Evolutionary conservation across 2,888 invertebrate genomes (phyloP).

Genomic region (Epiblema foenella): DNA sequence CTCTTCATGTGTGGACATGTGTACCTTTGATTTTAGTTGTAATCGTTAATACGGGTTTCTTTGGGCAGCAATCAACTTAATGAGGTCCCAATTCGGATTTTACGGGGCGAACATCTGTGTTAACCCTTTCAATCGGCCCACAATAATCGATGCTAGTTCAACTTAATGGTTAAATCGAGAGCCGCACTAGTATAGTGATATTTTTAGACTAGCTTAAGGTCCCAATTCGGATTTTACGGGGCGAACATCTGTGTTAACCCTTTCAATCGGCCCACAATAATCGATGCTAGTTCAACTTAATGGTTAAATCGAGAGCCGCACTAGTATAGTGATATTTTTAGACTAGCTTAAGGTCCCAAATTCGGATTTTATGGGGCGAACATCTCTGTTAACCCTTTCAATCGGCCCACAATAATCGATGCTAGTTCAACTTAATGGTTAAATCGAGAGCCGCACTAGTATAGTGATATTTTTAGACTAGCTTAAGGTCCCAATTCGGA

Average conservation of each 20-base stretch:
- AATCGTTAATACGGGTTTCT: constrained; percentile 30
- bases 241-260: constrained; percentile 34
- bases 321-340: too few species aligned
- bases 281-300: constrained; percentile 23
- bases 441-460: constrained; percentile 19
- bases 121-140: constrained; percentile 25
- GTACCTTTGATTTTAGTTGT: constrained; percentile 32
- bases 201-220: background rate
- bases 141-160: constrained; percentile 31
- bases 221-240: constrained; percentile 34
- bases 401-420: constrained; percentile 27
- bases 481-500: constrained; percentile 25
- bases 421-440: constrained; percentile 22
- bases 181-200: background rate
- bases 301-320: constrained; percentile 22
- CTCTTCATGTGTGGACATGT: background rate
- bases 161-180: constrained; percentile 31
- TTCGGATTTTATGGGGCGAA: constrained; percentile 33
- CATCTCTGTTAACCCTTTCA: constrained; percentile 38
- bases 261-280: constrained; percentile 31
- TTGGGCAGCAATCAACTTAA: constrained; percentile 26
- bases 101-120: constrained; percentile 34
- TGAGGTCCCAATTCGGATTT: constrained; percentile 38
- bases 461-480: background rate
- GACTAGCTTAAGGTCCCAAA: too few species aligned